Conservation (phyloP, 2,113 vertebrate species). For the Callorhinus ursinus region DNA sequence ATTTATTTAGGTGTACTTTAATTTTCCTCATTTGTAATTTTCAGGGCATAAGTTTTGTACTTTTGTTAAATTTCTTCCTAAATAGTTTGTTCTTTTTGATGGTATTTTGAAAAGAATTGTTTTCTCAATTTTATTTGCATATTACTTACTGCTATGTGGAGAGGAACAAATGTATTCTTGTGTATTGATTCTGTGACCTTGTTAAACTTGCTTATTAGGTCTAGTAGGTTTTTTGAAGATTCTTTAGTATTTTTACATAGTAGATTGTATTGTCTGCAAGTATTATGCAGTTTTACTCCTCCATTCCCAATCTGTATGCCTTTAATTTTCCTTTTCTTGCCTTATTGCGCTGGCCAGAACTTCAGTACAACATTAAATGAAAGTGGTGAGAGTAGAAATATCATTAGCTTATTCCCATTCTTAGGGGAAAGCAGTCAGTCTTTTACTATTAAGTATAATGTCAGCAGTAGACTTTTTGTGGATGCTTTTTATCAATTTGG, state of each 20-base stretch:
- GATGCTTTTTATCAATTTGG: not conserved
- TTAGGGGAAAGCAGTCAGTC: not conserved
- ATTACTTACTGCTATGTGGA: not conserved
- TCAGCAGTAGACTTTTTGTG: not conserved
- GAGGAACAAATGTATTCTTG: not conserved
- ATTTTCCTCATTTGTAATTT: not conserved
- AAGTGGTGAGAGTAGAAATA: not conserved
- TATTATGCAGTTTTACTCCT: not conserved
- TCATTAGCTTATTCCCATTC: not conserved
- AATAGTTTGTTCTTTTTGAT: not conserved
- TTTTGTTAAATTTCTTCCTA: not conserved
- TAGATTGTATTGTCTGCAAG: not conserved
- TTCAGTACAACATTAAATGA: not conserved
- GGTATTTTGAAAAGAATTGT: not conserved
- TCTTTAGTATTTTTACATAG: not conserved
- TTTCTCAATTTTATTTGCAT: not conserved
- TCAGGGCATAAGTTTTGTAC: not conserved
- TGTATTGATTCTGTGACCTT: not conserved
- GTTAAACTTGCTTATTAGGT: not conserved
- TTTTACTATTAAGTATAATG: not conserved
- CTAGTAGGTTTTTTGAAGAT: not conserved
- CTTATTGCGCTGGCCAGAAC: not conserved
- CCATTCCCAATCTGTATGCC: not conserved
- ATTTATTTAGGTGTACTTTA: not conserved
- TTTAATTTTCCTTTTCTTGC: not conserved